phyloP scores from a whole-genome alignment of 2,888 invertebrate genomes.

The Amphipyra berbera region DNA sequence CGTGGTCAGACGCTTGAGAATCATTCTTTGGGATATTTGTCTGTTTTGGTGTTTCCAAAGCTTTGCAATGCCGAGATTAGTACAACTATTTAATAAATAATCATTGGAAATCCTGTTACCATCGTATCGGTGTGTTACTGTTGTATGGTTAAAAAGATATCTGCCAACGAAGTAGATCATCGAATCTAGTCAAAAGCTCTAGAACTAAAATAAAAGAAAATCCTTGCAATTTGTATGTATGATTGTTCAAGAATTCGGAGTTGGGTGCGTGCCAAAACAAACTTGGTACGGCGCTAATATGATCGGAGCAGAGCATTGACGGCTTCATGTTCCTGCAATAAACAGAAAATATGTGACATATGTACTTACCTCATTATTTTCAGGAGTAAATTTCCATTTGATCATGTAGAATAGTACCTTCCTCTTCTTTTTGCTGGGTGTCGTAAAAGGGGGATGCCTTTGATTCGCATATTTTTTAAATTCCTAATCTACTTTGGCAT shows the following conservation, averaged over 20 bases:
- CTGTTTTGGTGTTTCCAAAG: background rate
- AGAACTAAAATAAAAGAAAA: conserved; percentile 8
- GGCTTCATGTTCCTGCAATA: conserved; percentile 23
- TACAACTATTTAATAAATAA: too few species aligned
- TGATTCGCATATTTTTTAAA: too few species aligned
- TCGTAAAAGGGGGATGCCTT: too few species aligned
- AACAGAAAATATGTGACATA: conserved; percentile 9
- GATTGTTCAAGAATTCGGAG: conserved; percentile 29
- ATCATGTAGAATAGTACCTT: too few species aligned
- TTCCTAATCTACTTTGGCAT: too few species aligned
- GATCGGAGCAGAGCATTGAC: conserved; percentile 29
- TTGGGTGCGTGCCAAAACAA: conserved; percentile 51
- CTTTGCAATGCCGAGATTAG: background rate
- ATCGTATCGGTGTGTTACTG: too few species aligned
- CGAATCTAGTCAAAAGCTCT: background rate
- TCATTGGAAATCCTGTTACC: too few species aligned
- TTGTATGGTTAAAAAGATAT: background rate
- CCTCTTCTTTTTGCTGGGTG: background rate
- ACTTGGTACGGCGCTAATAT: conserved; percentile 18
- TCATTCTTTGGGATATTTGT: too few species aligned
- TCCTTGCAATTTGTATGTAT: conserved; percentile 9
- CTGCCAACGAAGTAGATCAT: background rate
- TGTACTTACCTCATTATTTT: background rate
- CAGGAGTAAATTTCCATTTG: too few species aligned
- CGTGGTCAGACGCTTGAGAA: background rate